Percentiles rank a stretch among this genome's conserved stretches.
Evolutionary conservation across 2,113 vertebrate species (phyloP).

Genomic region (Leuciscus idus): DNA sequence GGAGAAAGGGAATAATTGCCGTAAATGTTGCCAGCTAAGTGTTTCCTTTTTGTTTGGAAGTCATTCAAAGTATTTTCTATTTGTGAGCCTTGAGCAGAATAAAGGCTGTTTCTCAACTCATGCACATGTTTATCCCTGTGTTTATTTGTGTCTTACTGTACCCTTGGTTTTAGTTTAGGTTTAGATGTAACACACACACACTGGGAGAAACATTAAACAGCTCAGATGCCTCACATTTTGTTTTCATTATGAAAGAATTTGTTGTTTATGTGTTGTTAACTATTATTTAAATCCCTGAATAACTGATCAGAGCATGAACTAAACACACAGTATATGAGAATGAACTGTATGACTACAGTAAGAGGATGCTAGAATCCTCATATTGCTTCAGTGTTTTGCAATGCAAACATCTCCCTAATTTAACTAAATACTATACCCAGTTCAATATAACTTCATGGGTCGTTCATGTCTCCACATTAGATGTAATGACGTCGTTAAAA

Average conservation of each 20-base stretch:
- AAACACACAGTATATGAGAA: background rate
- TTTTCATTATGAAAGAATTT: background rate
- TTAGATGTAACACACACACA: background rate
- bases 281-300: background rate
- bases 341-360: background rate
- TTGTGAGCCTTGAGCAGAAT: background rate
- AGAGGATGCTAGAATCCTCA: background rate
- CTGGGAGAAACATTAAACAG: background rate
- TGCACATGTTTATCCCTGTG: constrained; percentile 17
- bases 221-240: background rate
- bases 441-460: background rate
- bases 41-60: background rate
- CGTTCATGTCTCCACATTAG: background rate
- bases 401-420: too few species aligned
- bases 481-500: background rate
- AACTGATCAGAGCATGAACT: background rate
- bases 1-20: constrained; percentile 11
- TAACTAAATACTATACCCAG: too few species aligned
- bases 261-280: background rate
- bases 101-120: constrained; percentile 12
- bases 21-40: constrained; percentile 5
- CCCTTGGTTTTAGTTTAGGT: background rate
- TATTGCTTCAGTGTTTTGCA: too few species aligned
- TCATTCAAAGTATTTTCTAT: background rate
- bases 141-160: background rate